A percentile compares a stretch with the other conserved stretches of the same genome.
Evolutionary conservation across 2,888 invertebrate species (phyloP).

Genomic region (Sinopyrophorus schimmeli): DNA sequence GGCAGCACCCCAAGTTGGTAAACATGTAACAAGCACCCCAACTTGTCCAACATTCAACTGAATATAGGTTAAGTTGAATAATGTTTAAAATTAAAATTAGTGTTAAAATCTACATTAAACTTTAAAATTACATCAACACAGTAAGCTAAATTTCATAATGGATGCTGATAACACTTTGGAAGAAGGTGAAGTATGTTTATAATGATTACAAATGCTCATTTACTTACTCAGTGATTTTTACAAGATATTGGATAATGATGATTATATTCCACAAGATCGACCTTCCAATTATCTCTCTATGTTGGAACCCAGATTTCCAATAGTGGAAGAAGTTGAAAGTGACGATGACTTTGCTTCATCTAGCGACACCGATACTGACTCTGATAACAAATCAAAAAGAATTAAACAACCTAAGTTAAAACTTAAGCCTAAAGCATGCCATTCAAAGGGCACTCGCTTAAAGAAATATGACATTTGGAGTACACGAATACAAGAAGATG

Average conservation of each 20-base stretch:
- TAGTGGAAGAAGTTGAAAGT: constrained; percentile 47
- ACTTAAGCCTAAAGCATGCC: constrained; percentile 52
- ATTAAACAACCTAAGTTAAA: constrained; percentile 62
- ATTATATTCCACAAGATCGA: constrained; percentile 62
- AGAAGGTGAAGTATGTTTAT: constrained; percentile 38
- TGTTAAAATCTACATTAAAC: too few species aligned
- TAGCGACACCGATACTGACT: constrained; percentile 61
- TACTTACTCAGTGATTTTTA: too few species aligned
- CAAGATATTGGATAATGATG: too few species aligned
- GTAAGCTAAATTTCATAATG: too few species aligned
- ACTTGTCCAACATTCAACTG: too few species aligned
- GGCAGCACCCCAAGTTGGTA: too few species aligned
- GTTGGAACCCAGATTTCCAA: constrained; percentile 39
- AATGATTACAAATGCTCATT: constrained; percentile 1
- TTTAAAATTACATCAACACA: too few species aligned
- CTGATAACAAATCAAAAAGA: constrained; percentile 41
- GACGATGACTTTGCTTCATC: constrained; percentile 56
- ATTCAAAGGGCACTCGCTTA: constrained; percentile 53
- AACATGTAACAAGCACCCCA: too few species aligned
- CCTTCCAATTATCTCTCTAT: constrained; percentile 55
- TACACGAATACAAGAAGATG: constrained; percentile 72
- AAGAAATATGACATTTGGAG: constrained; percentile 82
- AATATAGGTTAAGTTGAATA: too few species aligned
- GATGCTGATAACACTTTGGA: constrained; percentile 35
- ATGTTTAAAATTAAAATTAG: too few species aligned